phyloP scores from a whole-genome alignment of 2,888 invertebrate genomes.

The Drosophila koepferae region DNA sequence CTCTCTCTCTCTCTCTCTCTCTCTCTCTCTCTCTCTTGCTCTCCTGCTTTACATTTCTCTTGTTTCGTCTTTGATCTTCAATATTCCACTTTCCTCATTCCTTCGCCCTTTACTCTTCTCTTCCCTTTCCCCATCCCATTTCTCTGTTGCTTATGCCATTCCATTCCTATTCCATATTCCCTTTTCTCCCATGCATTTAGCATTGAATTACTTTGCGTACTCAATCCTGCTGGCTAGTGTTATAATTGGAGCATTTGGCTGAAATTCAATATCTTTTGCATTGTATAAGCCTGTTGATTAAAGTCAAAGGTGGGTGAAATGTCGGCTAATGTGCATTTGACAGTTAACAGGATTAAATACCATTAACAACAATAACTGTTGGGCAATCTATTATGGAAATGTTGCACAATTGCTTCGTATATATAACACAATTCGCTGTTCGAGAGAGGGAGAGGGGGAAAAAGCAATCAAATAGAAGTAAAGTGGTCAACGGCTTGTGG shows the following conservation, averaged over 20 bases:
- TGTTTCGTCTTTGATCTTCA: too few species aligned
- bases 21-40: too few species aligned
- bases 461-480: constrained; percentile 57
- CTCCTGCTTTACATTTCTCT: too few species aligned
- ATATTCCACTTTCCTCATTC: too few species aligned
- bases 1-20: too few species aligned
- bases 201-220: not conserved
- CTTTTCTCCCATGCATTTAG: not conserved
- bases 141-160: too few species aligned
- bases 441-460: constrained; percentile 29
- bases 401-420: constrained; percentile 6
- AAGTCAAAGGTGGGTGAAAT: constrained; percentile 6
- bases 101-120: not conserved
- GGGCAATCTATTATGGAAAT: constrained; percentile 28
- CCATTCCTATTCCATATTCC: too few species aligned
- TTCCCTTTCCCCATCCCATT: not conserved
- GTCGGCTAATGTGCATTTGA: constrained; percentile 21
- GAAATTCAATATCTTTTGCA: constrained; percentile 10
- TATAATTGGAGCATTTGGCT: constrained; percentile 7
- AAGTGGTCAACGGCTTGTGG: constrained; percentile 47
- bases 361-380: constrained; percentile 11
- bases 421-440: constrained; percentile 9
- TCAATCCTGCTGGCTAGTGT: not conserved
- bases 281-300: constrained; percentile 10
- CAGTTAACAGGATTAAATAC: constrained; percentile 27